These are phyloP conservation scores for Ephialtes manifestator DNA, from an alignment of 2,888 invertebrate genomes.

Conservation along the genomic window DNA sequence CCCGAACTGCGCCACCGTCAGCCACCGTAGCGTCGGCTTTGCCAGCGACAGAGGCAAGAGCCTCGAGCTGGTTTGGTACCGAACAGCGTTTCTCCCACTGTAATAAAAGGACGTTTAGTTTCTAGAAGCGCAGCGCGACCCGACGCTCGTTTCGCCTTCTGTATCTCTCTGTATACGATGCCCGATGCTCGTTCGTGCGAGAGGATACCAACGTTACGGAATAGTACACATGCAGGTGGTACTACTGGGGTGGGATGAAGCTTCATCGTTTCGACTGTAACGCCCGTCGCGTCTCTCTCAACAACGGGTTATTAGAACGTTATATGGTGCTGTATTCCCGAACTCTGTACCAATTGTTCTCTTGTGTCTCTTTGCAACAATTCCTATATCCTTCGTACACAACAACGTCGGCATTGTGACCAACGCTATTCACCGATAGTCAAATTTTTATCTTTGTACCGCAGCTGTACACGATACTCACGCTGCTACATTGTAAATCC, in stretches of 20 bases:
- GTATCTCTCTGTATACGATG: conserved; percentile 17
- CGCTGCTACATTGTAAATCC: not conserved
- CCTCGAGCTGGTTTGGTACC: conserved; percentile 12
- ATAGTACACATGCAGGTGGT: not conserved
- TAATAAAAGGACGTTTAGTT: conserved; percentile 63
- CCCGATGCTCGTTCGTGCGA: conserved; percentile 18
- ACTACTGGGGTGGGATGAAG: conserved; percentile 28
- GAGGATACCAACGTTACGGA: conserved; percentile 8
- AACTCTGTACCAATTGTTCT: conserved; percentile 40
- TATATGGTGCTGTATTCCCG: conserved; percentile 39
- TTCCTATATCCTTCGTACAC: conserved; percentile 22
- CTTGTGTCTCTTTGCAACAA: conserved; percentile 15
- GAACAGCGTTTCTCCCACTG: conserved; percentile 30
- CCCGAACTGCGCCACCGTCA: conserved; percentile 47
- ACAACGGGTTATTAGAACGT: conserved; percentile 62
- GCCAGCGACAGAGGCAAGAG: conserved; percentile 9
- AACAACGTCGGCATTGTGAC: conserved; percentile 30
- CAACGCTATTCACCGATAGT: conserved; percentile 5
- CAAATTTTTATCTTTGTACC: conserved; percentile 45
- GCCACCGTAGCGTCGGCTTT: not conserved
- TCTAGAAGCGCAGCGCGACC: conserved; percentile 36
- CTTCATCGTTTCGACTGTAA: conserved; percentile 56
- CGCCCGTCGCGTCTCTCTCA: conserved; percentile 37
- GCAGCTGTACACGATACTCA: not conserved
- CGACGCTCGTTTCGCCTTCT: conserved; percentile 60